Percentiles rank a stretch among this genome's conserved stretches.
phyloP scores from a whole-genome alignment of 2,888 invertebrate species.

The Laspeyria flexula region DNA sequence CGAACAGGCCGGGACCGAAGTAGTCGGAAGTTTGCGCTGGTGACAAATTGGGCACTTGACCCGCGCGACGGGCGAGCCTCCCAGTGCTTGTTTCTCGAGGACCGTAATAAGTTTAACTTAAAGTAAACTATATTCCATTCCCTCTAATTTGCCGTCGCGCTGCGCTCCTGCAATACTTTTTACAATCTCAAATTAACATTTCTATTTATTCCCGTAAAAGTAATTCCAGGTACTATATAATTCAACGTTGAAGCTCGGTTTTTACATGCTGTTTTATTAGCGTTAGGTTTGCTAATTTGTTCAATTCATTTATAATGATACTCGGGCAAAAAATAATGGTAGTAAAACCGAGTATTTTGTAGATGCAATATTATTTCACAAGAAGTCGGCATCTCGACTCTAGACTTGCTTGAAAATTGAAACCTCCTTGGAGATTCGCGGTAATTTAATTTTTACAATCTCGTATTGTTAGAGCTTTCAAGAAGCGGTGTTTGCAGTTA shows the following conservation, averaged over 20 bases:
- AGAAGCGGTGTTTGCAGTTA: constrained; percentile 66
- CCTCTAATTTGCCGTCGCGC: constrained; percentile 80
- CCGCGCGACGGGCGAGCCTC: constrained; percentile 76
- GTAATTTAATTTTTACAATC: constrained; percentile 81
- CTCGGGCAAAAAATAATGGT: constrained; percentile 7
- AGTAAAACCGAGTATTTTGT: constrained; percentile 34
- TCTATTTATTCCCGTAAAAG: constrained; percentile 47
- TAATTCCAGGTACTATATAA: constrained; percentile 39
- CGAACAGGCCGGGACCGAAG: constrained; percentile 78
- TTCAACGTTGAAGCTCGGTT: constrained; percentile 24
- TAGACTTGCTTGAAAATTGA: constrained; percentile 71
- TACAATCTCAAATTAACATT: constrained; percentile 68
- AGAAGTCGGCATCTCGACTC: constrained; percentile 60
- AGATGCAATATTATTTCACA: constrained; percentile 69
- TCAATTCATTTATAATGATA: constrained; percentile 27
- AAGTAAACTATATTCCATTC: constrained; percentile 86
- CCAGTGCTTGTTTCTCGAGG: constrained; percentile 81
- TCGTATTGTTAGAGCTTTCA: constrained; percentile 70
- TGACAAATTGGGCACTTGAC: constrained; percentile 87
- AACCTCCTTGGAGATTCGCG: constrained; percentile 70
- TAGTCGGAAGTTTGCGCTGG: constrained; percentile 83
- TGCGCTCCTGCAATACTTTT: constrained; percentile 66
- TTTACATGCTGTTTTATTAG: constrained; percentile 21
- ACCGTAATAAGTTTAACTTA: constrained; percentile 86
- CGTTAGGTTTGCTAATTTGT: constrained; percentile 20